Evolutionary conservation across 2,888 invertebrate species (phyloP), one percentile per base, ranked within the genome.

Genomic region (Electrophaes corylata): DNA sequence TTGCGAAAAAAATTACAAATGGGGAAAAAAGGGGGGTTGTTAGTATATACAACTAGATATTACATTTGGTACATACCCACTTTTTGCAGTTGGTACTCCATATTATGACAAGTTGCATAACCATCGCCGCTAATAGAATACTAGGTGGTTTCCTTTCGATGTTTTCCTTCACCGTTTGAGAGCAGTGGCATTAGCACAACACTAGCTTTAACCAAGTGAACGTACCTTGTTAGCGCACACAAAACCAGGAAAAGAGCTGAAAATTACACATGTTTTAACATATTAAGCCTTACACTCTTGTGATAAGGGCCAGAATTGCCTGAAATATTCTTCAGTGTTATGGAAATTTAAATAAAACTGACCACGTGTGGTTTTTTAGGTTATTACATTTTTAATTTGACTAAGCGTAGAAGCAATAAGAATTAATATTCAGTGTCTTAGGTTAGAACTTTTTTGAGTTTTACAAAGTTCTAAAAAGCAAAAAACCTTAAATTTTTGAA

Each of bases 161-260:
- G n/a, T n/a, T n/a, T n/a, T n/a, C n/a, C n/a, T n/a, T n/a, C n/a
- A n/a, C n/a, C n/a, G n/a, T n/a, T n/a, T n/a, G n/a, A n/a, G n/a
- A n/a, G n/a, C n/a, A n/a, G n/a, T n/a, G n/a, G n/a, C n/a, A n/a
- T 29, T 10, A 29, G 10, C 18, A 16, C 47, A 37, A 26, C 37
- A 11, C 48, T 48, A 39, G 5, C 8, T 16, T 4, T 0, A 29
- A 47, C 18, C 47, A 47, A 20, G 47, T 37, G 6, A 37, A 5
- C 20, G 11, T 47, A 26, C 37, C 10, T 45, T 48, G 39, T 29
- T 29, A 29, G 26, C n/a, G n/a, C 10, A 52, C 44, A 43, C 26
- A 48, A 55, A 43, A 47, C 47, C 33, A 47, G n/a, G 41, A 54
- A 46, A 41, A 47, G 31, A 19, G 39, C 41, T 39, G 50, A 49